Base-by-base conservation (phyloP, 2,888 invertebrate species). In the Cataglyphis altisquamis region DNA sequence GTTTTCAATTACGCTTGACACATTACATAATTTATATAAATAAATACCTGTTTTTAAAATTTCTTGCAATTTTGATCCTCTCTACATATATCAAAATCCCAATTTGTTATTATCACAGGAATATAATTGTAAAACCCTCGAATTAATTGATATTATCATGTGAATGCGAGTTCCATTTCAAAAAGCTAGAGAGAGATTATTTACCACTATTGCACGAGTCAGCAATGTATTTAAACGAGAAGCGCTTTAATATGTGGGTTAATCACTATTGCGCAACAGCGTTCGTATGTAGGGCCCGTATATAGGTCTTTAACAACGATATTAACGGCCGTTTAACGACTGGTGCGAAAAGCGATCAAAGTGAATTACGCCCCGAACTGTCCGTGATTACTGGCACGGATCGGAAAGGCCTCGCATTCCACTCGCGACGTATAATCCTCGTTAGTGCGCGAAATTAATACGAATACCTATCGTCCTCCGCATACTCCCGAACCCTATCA, bases 311-410 rank as follows among this genome's bases (percentile, higher is more conserved):
- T 67, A 81, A 82, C 73, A 63, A 29, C 68, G 29, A 48, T 64
- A 82, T 83, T 81, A 82, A 83, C 81, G 84, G 74, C 74, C 64
- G 81, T 78, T 78, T 78, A 83, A 85, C 83, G 87, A 83, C 82
- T 66, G 64, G 74, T 68, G 77, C 72, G 85, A 84, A 72, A 75
- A 73, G 73, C 73, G 84, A 84, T 81, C 63, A 77, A 78, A 83
- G 86, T 72, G 82, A 83, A 87, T 83, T 67, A 83, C 72, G 66
- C 68, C 41, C 8, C 74, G 25, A 83, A 85, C 74, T 85, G 83
- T 64, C 83, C 77, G 64, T 70, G 83, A 83, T 82, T 81, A 55
- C 66, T 52, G 72, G 62, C 67, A 63, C 73, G 66, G 52, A 84
- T 70, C 68, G 84, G 52, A 64, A 39, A 75, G 62, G 62, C 55